Base-by-base conservation (phyloP, 2,888 invertebrate genomes). In the Nemapogon koenigi region DNA sequence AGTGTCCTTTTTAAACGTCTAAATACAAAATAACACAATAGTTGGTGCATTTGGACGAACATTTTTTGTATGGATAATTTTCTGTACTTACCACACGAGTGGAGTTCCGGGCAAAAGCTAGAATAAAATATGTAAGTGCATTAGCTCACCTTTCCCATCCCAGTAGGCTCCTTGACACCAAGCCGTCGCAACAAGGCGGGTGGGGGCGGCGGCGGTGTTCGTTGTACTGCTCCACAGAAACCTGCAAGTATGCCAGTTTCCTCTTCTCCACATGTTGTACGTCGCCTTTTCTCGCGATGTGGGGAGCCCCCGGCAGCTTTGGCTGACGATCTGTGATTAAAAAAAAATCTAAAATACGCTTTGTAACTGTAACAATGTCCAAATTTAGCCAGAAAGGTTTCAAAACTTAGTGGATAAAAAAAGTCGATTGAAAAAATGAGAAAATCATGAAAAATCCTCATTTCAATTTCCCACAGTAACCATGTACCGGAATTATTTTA, bases 101-200 rank as follows among this genome's bases (percentile, higher is more conserved):
- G n/a, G n/a, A n/a, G n/a, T n/a, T n/a, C n/a, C n/a, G n/a, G n/a
- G n/a, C n/a, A n/a, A n/a, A n/a, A n/a, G n/a, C n/a, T n/a, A n/a
- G n/a, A n/a, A n/a, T n/a, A n/a, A n/a, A n/a, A n/a, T n/a, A n/a
- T n/a, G n/a, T n/a, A n/a, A n/a, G n/a, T n/a, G n/a, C n/a, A n/a
- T n/a, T n/a, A n/a, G 47, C 81, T 69, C 62, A 91, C 91, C 88
- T 92, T 91, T 45, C 91, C 91, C 47, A 90, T 87, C 4, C 90
- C 90, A 7, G 89, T 89, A 44, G 88, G 83, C 62, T 90, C 90
- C 52, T 86, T 89, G 37, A 89, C 86, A 26, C 90, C 90, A 37
- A 90, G 84, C 46, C 87, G 71, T 38, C 91, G 75, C 14, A 92
- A 80, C 37, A 93, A 76, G 7, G 89, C 87, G 1, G 91, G 90